Evolutionary conservation across 2,113 vertebrate genomes (phyloP), one percentile per base, ranked within the genome.

Genomic region (Marcusenius ussheri): DNA sequence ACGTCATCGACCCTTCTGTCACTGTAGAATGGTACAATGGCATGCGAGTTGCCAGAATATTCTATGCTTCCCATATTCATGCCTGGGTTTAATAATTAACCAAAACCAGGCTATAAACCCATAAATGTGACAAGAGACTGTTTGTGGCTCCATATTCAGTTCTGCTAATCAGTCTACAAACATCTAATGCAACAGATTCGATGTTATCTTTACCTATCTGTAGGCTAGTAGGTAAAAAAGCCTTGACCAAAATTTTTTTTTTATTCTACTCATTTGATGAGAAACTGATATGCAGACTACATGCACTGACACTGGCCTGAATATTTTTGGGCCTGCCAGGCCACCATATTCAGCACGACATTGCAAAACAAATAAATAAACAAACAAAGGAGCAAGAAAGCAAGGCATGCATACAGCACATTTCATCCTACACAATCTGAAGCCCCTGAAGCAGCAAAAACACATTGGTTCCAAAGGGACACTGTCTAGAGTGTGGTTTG

Each of bases 231-330:
- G 15, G 74, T 80, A 74, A 35, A 39, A 51, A 51, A 80, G 15
- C 15, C 31, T 80, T 80, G 13, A 77, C 3, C 13, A 66, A n/a
- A n/a, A 9, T 15, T 35, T 35, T 3, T 42, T 42, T 19, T 39
- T 39, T 39, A 0, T 42, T 42, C 3, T 17, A 39, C 27, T 83
- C 39, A 9, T 21, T 84, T n/a, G 19, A 47, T 84, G 45, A 84
- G 9, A 84, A 47, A 84, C 42, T 84, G 24, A 84, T 84, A 84
- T 45, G 24, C 42, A 10, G 45, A 21, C 24, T 84, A 42, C 83
- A 87, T 35, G 50, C 85, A 56, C n/a, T 87, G 50, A 87, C 50
- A 87, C 47, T 86, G 85, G 85, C 50, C 50, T 53, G 83, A 80
- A 80, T 86, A 50, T 27, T 45, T 49, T 50, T 86, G 42, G 46